Evolutionary conservation across 2,797 vertebrate genomes (phyloP).

Genomic region (Gymnocypris eckloni): DNA sequence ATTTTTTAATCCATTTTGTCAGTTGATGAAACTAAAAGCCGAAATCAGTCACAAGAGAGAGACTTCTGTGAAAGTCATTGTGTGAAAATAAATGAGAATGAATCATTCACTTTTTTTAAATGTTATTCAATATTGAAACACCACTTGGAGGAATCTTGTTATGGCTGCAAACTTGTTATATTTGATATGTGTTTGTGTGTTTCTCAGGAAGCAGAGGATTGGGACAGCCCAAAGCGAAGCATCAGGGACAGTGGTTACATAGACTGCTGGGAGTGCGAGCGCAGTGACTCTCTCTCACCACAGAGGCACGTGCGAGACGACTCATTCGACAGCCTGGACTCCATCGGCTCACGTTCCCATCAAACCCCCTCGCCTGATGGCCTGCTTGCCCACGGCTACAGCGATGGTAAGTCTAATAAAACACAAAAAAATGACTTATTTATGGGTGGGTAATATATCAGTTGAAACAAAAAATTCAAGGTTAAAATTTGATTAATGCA

Average conservation of each 20-base stretch:
- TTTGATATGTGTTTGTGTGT: constrained; percentile 45
- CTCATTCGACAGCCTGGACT: constrained; percentile 99
- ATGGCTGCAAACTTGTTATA: not conserved
- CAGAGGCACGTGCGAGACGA: constrained; percentile 93
- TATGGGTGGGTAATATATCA: not conserved
- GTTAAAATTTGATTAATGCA: too few species aligned
- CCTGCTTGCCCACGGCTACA: constrained; percentile 89
- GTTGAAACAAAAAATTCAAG: not conserved
- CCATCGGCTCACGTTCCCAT: constrained; percentile 93
- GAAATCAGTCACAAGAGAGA: not conserved
- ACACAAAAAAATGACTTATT: not conserved
- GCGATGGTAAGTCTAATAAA: constrained; percentile 85
- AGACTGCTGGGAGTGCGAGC: constrained; percentile 97
- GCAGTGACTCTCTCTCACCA: constrained; percentile 94
- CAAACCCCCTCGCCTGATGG: constrained; percentile 97
- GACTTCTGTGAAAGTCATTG: not conserved
- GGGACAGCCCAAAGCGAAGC: constrained; percentile 90
- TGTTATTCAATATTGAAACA: not conserved
- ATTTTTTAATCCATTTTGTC: not conserved
- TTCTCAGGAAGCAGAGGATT: constrained; percentile 88
- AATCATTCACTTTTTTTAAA: not conserved
- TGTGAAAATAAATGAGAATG: not conserved
- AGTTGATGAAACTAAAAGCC: not conserved
- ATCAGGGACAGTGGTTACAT: constrained; percentile 97
- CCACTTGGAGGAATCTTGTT: not conserved